Percentiles rank a stretch among this genome's conserved stretches.
Evolutionary conservation across 2,113 vertebrate genomes (phyloP).

Genomic region (Hystrix cristata): DNA sequence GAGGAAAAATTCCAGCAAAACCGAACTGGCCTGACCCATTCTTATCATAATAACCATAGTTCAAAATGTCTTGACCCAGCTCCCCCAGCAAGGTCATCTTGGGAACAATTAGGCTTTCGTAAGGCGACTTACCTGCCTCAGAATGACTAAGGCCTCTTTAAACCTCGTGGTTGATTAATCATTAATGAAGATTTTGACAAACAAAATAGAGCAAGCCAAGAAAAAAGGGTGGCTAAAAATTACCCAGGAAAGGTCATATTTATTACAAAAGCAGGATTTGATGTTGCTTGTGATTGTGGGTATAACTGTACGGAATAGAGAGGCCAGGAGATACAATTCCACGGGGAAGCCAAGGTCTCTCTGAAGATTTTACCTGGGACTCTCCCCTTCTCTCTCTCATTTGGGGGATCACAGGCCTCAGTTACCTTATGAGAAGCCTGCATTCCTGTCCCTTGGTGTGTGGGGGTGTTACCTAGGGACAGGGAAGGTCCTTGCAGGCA

Average conservation of each 20-base stretch:
- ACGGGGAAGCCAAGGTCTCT: not conserved
- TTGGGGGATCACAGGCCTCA: not conserved
- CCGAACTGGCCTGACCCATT: not conserved
- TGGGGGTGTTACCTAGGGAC: not conserved
- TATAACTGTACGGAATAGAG: not conserved
- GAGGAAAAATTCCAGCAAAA: slow-evolving; percentile 56
- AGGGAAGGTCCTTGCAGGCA: not conserved
- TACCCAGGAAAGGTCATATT: slow-evolving; percentile 66
- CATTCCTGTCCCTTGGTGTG: not conserved
- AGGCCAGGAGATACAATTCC: not conserved
- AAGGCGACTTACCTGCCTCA: slow-evolving; percentile 80
- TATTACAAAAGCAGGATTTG: slow-evolving; percentile 62
- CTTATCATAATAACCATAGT: slow-evolving; percentile 74
- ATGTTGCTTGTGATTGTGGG: not conserved
- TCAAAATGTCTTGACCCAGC: slow-evolving; percentile 79
- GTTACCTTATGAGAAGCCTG: not conserved
- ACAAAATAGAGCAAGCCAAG: slow-evolving; percentile 79
- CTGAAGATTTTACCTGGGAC: not conserved
- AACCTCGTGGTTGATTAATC: slow-evolving; percentile 84
- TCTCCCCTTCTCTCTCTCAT: not conserved
- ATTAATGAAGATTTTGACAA: slow-evolving; percentile 86
- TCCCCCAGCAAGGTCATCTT: slow-evolving; percentile 85
- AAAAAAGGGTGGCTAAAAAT: slow-evolving; percentile 74
- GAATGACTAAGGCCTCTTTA: slow-evolving; percentile 87
- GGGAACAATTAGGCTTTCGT: slow-evolving; percentile 82